A percentile compares a stretch with the other conserved stretches of the same genome.
Conservation (phyloP, 1,140 invertebrate species). For the Drosophila ohnishii region DNA sequence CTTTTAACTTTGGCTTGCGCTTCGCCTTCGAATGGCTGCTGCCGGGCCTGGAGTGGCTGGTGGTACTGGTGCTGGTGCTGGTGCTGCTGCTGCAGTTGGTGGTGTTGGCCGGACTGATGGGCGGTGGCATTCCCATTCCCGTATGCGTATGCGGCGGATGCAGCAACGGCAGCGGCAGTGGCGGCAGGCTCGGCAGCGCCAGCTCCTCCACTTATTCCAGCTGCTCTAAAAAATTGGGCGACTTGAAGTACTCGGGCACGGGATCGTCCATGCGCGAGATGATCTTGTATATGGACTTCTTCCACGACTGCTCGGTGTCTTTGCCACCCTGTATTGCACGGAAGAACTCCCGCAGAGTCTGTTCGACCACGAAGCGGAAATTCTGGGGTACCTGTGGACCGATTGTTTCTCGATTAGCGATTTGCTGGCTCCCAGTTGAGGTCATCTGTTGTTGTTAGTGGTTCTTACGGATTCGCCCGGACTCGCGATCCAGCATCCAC, state of each 20-base stretch:
- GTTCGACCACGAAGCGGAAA: conserved; percentile 98
- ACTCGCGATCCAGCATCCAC: conserved; percentile 24
- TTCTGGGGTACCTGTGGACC: conserved; percentile 95
- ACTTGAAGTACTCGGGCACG: conserved; percentile 99
- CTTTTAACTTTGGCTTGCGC: conserved; percentile 73
- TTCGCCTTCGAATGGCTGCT: conserved; percentile 54
- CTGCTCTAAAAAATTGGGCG: conserved; percentile 99
- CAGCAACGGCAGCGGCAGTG: conserved; percentile 38
- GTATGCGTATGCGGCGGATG: conserved; percentile 28
- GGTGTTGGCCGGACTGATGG: conserved; percentile 46
- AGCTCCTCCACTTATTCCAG: conserved; percentile 90
- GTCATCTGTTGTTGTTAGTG: conserved; percentile 34
- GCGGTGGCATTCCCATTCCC: conserved; percentile 53
- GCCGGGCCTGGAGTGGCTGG: conserved; percentile 42
- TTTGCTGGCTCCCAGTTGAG: conserved; percentile 12
- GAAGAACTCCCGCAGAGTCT: conserved; percentile 99
- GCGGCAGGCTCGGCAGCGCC: conserved; percentile 64
- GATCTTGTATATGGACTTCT: conserved; percentile 99
- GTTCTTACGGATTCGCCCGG: background rate
- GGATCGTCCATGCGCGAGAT: conserved; percentile 99
- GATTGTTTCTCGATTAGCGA: conserved; percentile 42
- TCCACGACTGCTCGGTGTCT: conserved; percentile 99
- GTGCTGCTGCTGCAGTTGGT: conserved; percentile 42
- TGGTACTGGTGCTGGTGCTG: conserved; percentile 51
- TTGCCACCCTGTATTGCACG: conserved; percentile 97